Percentiles rank a stretch among this genome's conserved stretches.
Evolutionary conservation across 1,140 invertebrate species (phyloP).

Genomic region (Alviniconcha marisindica): DNA sequence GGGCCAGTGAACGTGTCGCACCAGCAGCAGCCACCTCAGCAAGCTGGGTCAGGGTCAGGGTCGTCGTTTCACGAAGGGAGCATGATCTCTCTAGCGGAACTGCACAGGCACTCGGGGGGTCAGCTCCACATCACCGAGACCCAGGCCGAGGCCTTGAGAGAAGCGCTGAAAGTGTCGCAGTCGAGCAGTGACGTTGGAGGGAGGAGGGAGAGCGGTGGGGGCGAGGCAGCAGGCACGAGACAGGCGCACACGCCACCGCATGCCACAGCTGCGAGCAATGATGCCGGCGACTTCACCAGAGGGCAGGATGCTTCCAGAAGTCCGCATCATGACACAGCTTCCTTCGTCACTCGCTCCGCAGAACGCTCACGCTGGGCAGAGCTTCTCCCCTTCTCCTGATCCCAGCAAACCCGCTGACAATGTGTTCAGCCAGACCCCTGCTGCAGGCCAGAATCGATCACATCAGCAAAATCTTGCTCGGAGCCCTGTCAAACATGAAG

Average conservation of each 20-base stretch:
- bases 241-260: background rate
- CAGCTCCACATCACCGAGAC: slow-evolving; percentile 11
- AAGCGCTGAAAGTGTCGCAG: slow-evolving; percentile 10
- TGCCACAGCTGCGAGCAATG: background rate
- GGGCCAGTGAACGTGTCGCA: background rate
- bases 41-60: background rate
- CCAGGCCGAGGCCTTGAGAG: slow-evolving; percentile 31
- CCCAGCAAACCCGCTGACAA: background rate
- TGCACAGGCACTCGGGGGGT: background rate
- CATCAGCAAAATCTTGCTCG: background rate
- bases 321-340: background rate
- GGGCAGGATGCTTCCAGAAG: background rate
- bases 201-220: background rate
- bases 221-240: background rate
- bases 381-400: background rate
- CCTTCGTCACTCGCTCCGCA: background rate
- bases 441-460: background rate
- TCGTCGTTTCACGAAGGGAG: background rate
- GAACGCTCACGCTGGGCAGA: background rate
- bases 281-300: background rate
- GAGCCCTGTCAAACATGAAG: background rate
- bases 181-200: background rate
- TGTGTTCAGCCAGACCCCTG: background rate
- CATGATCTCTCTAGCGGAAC: background rate
- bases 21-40: background rate